Evolutionary conservation across 2,797 vertebrate species (phyloP), one percentile per base, ranked within the genome.

Genomic region (Spizella passerina): DNA sequence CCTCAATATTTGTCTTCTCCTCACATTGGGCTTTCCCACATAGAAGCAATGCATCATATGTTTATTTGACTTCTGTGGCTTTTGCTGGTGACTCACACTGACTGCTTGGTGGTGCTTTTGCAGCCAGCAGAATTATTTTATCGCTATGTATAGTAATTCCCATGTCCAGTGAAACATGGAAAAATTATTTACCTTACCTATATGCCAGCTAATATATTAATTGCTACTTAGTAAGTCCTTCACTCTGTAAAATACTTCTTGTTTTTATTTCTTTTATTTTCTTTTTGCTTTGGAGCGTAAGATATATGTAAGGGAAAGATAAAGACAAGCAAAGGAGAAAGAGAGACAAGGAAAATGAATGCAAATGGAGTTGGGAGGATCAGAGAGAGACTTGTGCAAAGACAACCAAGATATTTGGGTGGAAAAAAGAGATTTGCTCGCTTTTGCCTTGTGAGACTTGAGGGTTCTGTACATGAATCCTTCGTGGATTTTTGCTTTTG

Each of bases 1-100:
- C 63, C 50, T 93, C 86, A 82, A 14, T 90, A 72, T 92, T 92
- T 86, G 69, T 69, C 90, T 91, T 77, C 75, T 90, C 50, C 55
- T 69, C 43, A 55, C 72, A 55, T 61, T 41, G 84, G 83, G 43
- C 71, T 68, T 85, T 56, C 52, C 85, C 71, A 77, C 44, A 6
- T 11, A 44, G 29, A 47, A 13, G 49, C 60, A 93, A 70, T 47
- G 41, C 32, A 59, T 88, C 79, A 75, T 49, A 30, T 47, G 60
- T 91, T 93, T 91, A 36, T 87, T 85, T 91, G 52, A 63, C 76
- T 81, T 59, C 73, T 92, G 73, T 49, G 53, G 41, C 9, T 80
- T 90, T 66, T 71, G 49, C n/a, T 85, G 68, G 79, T 87, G 82
- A 91, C 41, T 94, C 82, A 80, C 7, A 8, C 44, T 70, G 64